Base-by-base conservation (phyloP, 2,888 invertebrate genomes). In the Creontiades dilutus region DNA sequence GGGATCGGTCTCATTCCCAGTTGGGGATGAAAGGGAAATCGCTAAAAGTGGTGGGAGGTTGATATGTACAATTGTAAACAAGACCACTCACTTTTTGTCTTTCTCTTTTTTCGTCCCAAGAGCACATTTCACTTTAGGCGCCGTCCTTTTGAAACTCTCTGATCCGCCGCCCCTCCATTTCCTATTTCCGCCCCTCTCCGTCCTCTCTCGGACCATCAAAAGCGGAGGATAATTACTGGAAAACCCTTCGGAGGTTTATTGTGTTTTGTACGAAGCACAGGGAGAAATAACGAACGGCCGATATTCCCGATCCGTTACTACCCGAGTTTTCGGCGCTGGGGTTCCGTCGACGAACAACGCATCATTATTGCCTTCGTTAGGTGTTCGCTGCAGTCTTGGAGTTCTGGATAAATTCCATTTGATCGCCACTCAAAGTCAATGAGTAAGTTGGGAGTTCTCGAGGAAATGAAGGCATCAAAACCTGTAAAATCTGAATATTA, bases 241-340 rank as follows among this genome's bases (percentile, higher is more conserved):
- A 61, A 68, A 68, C 27, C 68, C 68, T 68, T 52, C 19, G 68
- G 68, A 23, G 23, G 68, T 68, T 68, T 68, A 68, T 68, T 68
- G 68, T 68, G 68, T 68, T 23, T 11, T 19, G 23, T 68, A 4
- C 11, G 12, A 23, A 12, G 68, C 23, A 0, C 0, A 19, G 68
- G 23, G 68, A 19, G 68, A 13, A 27, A 68, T 19, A 68, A 68
- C 68, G 68, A n/a, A 68, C 68, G 23, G 68, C 11, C 23, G 19
- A 68, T 68, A 68, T 27, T 68, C 68, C 23, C 3, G 61, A 37
- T 37, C 57, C 68, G 27, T 23, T 23, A 27, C 23, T 27, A 68
- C 11, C 68, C 11, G 23, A n/a, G 61, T 5, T 7, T 68, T 19
- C 23, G 23, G 11, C 23, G 68, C 3, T 23, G 68, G 68, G 37